Evolutionary conservation across 2,888 invertebrate genomes (phyloP), one percentile per base, ranked within the genome.

Genomic region (Limnephilus lunatus): DNA sequence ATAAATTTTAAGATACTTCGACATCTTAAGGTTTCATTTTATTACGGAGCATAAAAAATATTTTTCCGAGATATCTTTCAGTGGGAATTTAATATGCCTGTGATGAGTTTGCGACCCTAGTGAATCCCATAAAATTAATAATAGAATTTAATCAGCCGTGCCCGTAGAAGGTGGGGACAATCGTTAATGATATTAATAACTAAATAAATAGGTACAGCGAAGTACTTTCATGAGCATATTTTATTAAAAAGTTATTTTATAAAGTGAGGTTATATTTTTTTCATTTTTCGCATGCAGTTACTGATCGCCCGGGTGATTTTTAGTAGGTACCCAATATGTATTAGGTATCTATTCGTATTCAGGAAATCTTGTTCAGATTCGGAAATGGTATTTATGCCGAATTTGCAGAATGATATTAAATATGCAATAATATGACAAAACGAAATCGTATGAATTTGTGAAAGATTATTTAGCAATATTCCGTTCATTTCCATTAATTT

Each of bases 21-120:
- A 89, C 39, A 89, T 89, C 80, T 39, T 89, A 80, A 32, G 88
- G 88, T 81, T 89, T 89, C 88, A n/a, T 81, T 87, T 68, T 68
- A 68, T 68, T 68, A 25, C 68, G 68, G 25, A 68, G 68, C 68
- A n/a, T 7, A 68, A 68, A 68, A 68, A 68, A 68, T 68, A 68
- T 68, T 68, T 68, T 25, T 25, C 68, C 68, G 25, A 68, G 68
- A 68, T 68, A 68, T 68, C 25, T n/a, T 25, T 68, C 25, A 68
- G 9, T 68, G 68, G 68, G 68, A 68, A 68, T 68, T 68, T 68
- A 68, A 68, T 68, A 68, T 68, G 68, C 1, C 68, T 25, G 68
- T 68, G 68, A 68, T 68, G 25, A 68, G 25, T 68, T 68, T 68
- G 68, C 68, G 68, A 68, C 68, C 19, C n/a, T n/a, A 68, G 19